Base-by-base conservation (phyloP, 2,888 invertebrate species). In the Aphodius granarius region DNA sequence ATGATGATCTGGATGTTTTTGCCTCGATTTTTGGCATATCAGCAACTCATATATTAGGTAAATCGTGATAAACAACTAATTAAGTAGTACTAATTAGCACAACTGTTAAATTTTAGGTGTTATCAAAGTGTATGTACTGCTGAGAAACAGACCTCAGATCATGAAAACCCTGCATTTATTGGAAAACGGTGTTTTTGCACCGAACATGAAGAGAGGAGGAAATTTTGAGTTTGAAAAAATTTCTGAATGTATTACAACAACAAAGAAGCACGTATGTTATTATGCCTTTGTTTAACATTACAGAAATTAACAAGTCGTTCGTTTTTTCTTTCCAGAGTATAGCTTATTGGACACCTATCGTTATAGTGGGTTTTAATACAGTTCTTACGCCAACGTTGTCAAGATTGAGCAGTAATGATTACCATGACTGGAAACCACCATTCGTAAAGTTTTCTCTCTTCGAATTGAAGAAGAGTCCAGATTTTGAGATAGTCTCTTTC, bases 391-490 rank as follows among this genome's bases (percentile, higher is more conserved):
- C 79, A 2, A n/a, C 63, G 21, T 73, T 73, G 21, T 73, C 76
- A 5, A 73, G 73, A 74, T 22, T 79, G 6, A 65, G 20, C 0
- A 77, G 75, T 20, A 22, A 73, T 13, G 74, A 79, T 66, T 76
- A 78, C 20, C 77, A 76, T 20, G 66, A 77, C 21, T 79, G 78
- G 79, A 73, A 73, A 62, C 77, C 76, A 64, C 77, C 78, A 18
- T 75, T 76, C 15, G 72, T 75, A 3, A 66, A 72, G 6, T 78
- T 79, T 23, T 75, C 76, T 9, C 72, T 78, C 23, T 74, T 79
- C 23, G 77, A 79, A 68, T 70, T 77, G 3, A 73, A 73, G 4
- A 75, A 77, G 66, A 79, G 77, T 75, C 77, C 76, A 16, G 75
- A 76, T 13, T 79, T 74, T 22, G 73, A 78, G 71, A 72, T 78